Evolutionary conservation across 2,888 invertebrate species (phyloP), one percentile per base, ranked within the genome.

Genomic region (Tyria jacobaeae): DNA sequence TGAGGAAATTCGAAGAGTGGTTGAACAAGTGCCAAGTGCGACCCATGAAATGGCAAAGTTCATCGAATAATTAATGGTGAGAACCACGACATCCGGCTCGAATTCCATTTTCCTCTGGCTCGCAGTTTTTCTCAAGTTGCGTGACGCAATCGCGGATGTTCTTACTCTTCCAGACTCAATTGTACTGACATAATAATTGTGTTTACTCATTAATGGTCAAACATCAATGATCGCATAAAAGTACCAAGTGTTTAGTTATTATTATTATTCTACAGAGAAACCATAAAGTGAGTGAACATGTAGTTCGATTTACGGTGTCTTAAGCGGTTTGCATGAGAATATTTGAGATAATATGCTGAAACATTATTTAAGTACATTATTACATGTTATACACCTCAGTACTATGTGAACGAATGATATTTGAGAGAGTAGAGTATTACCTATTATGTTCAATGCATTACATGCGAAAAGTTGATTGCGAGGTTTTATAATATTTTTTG

Each of bases 121-220:
- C 75, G 71, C 73, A 84, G 88, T 92, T 91, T 92, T 91, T 92
- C 89, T 91, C 79, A 75, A 68, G 70, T 86, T 59, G 82, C 82
- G 85, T 92, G 90, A 92, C 85, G 90, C 87, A 89, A 90, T 90
- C 77, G 83, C 89, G 90, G 90, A 90, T 90, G 88, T 88, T 68
- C 70, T 66, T 62, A 61, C 71, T 68, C 69, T 73, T 65, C 66
- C 66, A 63, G 61, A 58, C 68, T 70, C 76, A 67, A 77, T 78
- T 79, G 77, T 81, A 68, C 73, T 71, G 69, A 79, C 73, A 77
- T 81, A 74, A 79, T 79, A 73, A 79, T 78, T 76, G 68, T 67
- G 57, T 69, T 73, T 66, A 67, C 68, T 76, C 76, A 78, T 80
- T 75, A 76, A 74, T 65, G 70, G 62, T 62, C 73, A 63, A 72